Conservation (phyloP, 2,888 invertebrate genomes). For the Acanthosepion lycidas region DNA sequence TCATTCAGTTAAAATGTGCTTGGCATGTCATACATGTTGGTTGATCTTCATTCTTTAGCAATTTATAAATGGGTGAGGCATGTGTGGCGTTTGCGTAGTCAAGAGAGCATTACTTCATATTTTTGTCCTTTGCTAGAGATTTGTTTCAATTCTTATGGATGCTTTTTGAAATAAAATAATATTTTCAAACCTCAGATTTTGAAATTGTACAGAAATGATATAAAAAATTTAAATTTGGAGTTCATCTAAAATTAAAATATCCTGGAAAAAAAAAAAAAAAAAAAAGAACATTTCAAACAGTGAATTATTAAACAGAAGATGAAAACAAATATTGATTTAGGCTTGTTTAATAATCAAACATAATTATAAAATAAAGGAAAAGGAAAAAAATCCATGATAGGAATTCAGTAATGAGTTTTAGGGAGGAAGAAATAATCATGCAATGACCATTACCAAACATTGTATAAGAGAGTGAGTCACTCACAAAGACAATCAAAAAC, state of each 20-base stretch:
- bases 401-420: not conserved
- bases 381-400: not conserved
- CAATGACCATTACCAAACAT: not conserved
- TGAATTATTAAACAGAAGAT: not conserved
- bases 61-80: too few relatives aligned
- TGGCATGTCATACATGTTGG: too few relatives aligned
- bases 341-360: not conserved
- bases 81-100: too few relatives aligned
- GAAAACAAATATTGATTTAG: not conserved
- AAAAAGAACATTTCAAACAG: not conserved
- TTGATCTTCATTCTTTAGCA: too few relatives aligned
- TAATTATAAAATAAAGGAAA: not conserved
- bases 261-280: not conserved
- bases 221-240: not conserved
- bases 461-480: not conserved
- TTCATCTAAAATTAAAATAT: not conserved
- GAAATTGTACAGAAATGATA: not conserved
- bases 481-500: not conserved
- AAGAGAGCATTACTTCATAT: too few relatives aligned
- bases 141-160: too few relatives aligned
- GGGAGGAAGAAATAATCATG: not conserved
- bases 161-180: too few relatives aligned
- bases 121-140: too few relatives aligned
- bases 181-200: not conserved
- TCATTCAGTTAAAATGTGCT: too few relatives aligned